A percentile compares a stretch with the other conserved stretches of the same genome.
Evolutionary conservation across 1,140 invertebrate species (phyloP).

Genomic region (Drosophila chauvacae): DNA sequence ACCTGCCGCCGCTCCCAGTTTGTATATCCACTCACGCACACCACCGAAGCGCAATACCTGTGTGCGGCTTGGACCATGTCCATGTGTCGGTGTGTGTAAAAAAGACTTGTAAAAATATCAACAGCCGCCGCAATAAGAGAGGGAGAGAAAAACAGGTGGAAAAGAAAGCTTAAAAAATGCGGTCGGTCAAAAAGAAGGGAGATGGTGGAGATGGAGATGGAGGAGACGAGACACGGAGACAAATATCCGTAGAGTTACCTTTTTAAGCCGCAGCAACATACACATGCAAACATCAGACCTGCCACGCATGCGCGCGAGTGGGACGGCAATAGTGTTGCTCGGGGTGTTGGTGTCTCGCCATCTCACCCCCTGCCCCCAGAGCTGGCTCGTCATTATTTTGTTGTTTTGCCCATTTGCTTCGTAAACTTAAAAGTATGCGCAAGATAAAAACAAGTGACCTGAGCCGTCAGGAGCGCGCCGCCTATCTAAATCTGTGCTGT

Average conservation of each 20-base stretch:
- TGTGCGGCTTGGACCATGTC: slow-evolving; percentile 28
- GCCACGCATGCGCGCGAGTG: slow-evolving; percentile 71
- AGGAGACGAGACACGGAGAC: slow-evolving; percentile 42
- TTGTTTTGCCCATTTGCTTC: slow-evolving; percentile 68
- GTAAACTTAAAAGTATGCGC: slow-evolving; percentile 35
- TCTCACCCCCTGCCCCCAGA: slow-evolving; percentile 34
- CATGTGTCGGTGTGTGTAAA: slow-evolving; percentile 28
- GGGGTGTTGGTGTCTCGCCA: slow-evolving; percentile 68
- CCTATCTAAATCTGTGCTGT: slow-evolving; percentile 51
- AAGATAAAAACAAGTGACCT: slow-evolving; percentile 37
- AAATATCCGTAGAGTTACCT: slow-evolving; percentile 67
- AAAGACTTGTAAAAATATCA: slow-evolving; percentile 73
- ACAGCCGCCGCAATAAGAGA: slow-evolving; percentile 46
- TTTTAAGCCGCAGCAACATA: slow-evolving; percentile 57
- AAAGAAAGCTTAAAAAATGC: slow-evolving; percentile 83
- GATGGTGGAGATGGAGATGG: slow-evolving; percentile 11
- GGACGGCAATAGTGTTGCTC: slow-evolving; percentile 55
- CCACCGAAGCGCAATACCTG: slow-evolving; percentile 21
- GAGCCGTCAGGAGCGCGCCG: slow-evolving; percentile 14
- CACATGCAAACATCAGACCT: slow-evolving; percentile 10
- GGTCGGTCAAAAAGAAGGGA: slow-evolving; percentile 74
- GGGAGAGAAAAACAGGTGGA: slow-evolving; percentile 73
- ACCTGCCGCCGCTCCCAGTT: slow-evolving; percentile 79
- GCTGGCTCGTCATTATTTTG: slow-evolving; percentile 54
- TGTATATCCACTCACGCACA: slow-evolving; percentile 48